A percentile compares a stretch with the other conserved stretches of the same genome.
Evolutionary conservation across 2,888 invertebrate genomes (phyloP).

Genomic region (Aspidiotus destructor): DNA sequence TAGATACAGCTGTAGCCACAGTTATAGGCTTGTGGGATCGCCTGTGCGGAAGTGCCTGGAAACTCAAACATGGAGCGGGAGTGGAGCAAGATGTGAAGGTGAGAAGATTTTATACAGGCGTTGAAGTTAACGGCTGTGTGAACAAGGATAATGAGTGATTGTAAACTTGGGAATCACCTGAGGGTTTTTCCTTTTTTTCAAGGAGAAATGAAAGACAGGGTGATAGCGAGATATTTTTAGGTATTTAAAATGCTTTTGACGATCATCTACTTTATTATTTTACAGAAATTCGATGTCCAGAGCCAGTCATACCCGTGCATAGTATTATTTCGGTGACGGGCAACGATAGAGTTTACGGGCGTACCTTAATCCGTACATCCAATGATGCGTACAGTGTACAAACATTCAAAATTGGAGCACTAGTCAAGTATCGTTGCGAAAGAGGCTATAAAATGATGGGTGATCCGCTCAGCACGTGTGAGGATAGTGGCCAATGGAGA

Average conservation of each 20-base stretch:
- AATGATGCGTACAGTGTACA: slow-evolving; percentile 57
- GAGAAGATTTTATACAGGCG: slow-evolving; percentile 34
- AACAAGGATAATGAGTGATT: too few species aligned
- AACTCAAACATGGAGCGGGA: slow-evolving; percentile 72
- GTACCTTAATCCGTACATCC: slow-evolving; percentile 66
- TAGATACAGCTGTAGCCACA: slow-evolving; percentile 65
- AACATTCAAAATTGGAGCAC: slow-evolving; percentile 74
- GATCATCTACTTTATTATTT: neutral
- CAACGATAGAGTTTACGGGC: slow-evolving; percentile 79
- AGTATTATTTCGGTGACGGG: slow-evolving; percentile 81
- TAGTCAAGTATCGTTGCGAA: slow-evolving; percentile 81
- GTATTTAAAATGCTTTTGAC: too few species aligned
- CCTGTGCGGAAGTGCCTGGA: slow-evolving; percentile 61
- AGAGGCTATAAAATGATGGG: slow-evolving; percentile 68
- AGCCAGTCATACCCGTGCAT: slow-evolving; percentile 71
- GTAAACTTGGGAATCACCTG: too few species aligned
- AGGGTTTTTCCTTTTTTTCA: too few species aligned
- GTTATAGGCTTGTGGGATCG: slow-evolving; percentile 68
- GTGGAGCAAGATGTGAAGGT: slow-evolving; percentile 79
- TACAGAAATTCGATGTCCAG: slow-evolving; percentile 75
- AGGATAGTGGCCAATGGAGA: slow-evolving; percentile 76
- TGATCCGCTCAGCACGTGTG: slow-evolving; percentile 73
- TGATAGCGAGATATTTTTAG: too few species aligned
- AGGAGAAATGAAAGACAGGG: too few species aligned
- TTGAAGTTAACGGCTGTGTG: too few species aligned